Base-by-base conservation (phyloP, 1,140 invertebrate species). In the Onthophagus taurus region DNA sequence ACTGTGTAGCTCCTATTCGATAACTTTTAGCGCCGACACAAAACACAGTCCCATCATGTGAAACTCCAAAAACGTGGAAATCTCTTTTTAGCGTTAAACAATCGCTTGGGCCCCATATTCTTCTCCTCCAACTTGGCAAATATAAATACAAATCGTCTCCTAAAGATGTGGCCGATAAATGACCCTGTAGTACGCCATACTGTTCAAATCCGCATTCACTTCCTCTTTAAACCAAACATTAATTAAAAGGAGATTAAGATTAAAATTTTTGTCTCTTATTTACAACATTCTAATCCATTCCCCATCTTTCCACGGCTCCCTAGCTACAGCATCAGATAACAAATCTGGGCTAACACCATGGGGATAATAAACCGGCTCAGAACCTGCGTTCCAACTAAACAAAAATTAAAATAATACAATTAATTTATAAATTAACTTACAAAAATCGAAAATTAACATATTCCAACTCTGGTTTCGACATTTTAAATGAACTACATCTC, bases 391-490 rank as follows among this genome's bases (percentile, higher is more conserved):
- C 47, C 57, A 63, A 36, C 60, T 63, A 30, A 43, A 60, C 58
- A 13, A 13, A n/a, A n/a, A n/a, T n/a, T n/a, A n/a, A n/a, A n/a
- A n/a, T n/a, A n/a, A n/a, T n/a, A n/a, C n/a, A n/a, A 18, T 16
- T 34, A 9, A 23, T 13, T 18, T 33, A 21, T 33, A 41, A 42
- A 41, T 3, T 9, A 13, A 51, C 48, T 56, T 55, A 63, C 60
- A 59, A 52, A 14, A 63, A 57, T 44, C 49, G 57, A 33, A 63
- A 60, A 29, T 53, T 49, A 11, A 61, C 49, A 35, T 60, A 50
- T 44, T 60, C 53, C 11, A 59, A 35, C 33, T 44, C 44, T 9
- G 43, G 48, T 20, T 31, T 35, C 6, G 9, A 31, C 9, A 12
- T 46, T 48, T 23, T 30, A 19, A 17, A 39, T 12, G 45, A n/a